Evolutionary conservation across 2,797 vertebrate species (phyloP), one percentile per base, ranked within the genome.

Genomic region (Crocodylus rhombifer): DNA sequence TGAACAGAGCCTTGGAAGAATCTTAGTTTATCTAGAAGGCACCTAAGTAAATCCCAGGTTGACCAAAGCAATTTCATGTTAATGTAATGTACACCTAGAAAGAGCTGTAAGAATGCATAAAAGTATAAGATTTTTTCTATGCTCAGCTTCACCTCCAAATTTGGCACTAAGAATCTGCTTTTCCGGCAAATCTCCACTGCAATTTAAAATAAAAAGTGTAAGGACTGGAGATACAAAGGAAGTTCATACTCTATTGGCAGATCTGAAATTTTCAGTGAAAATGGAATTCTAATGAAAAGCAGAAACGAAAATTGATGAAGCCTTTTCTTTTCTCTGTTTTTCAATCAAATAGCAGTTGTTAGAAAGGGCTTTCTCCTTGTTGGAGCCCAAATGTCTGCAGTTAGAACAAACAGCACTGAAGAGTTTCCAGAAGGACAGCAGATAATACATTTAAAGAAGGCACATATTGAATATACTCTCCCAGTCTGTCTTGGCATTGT

Each of bases 41-140:
- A 36, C 14, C 0, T 2, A 3, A 36, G 2, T 12, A 7, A 23
- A 14, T 0, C 14, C 1, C 4, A 42, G 80, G 74, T 88, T 28
- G 15, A 1, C 55, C 55, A 67, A 6, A 89, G 2, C 2, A 0
- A 62, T 2, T 26, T 0, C 3, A 2, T 3, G 0, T 1, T 8
- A 25, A 6, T 55, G 18, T 2, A 23, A 4, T 1, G 7, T 65
- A 2, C 58, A 12, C 42, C 5, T 4, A 3, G 3, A 10, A 7
- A 65, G 28, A 26, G 28, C 17, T 2, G 17, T 1, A 9, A 13
- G 11, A 1, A 0, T 18, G 25, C 3, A 3, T 57, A 85, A 17
- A 64, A 1, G 20, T 2, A 5, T 0, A 30, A 21, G 2, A 2
- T 0, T n/a, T 60, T 28, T 11, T 21, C 28, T 6, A 1, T 3